These are phyloP conservation scores for Brienomyrus brachyistius DNA, from an alignment of 2,113 vertebrate species.

Conservation along the genomic window DNA sequence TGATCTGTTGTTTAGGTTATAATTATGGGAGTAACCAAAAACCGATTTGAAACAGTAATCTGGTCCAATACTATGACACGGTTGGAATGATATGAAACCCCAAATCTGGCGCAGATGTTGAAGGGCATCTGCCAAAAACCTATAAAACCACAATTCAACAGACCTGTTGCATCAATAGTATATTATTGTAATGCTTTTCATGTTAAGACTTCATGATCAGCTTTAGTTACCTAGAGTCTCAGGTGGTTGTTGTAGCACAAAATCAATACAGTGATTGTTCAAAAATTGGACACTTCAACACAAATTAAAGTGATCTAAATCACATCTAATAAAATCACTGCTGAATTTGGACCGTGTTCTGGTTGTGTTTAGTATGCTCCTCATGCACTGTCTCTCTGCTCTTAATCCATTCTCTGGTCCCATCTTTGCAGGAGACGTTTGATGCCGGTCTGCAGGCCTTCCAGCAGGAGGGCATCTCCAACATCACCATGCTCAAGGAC, in stretches of 20 bases:
- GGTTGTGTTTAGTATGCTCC: not conserved
- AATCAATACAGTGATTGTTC: not conserved
- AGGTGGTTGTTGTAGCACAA: not conserved
- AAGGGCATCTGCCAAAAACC: not conserved
- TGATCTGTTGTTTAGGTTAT: not conserved
- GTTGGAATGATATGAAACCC: not conserved
- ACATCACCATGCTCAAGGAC: slow-evolving; percentile 90
- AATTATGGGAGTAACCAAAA: not conserved
- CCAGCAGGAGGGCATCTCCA: slow-evolving; percentile 97
- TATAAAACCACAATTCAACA: not conserved
- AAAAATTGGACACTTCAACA: not conserved
- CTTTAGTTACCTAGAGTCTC: not conserved
- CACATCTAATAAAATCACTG: not conserved
- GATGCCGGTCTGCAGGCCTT: slow-evolving; percentile 97
- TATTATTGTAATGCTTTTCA: not conserved
- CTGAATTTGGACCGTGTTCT: not conserved
- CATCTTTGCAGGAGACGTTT: slow-evolving; percentile 78
- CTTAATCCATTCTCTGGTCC: not conserved
- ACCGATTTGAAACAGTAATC: not conserved
- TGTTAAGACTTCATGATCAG: not conserved
- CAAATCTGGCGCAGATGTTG: not conserved
- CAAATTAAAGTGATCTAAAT: not conserved
- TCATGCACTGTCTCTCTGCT: not conserved
- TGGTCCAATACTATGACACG: not conserved
- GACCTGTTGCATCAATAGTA: not conserved